phyloP scores from a whole-genome alignment of 2,797 vertebrate genomes.

The Neopelma chrysocephalum region DNA sequence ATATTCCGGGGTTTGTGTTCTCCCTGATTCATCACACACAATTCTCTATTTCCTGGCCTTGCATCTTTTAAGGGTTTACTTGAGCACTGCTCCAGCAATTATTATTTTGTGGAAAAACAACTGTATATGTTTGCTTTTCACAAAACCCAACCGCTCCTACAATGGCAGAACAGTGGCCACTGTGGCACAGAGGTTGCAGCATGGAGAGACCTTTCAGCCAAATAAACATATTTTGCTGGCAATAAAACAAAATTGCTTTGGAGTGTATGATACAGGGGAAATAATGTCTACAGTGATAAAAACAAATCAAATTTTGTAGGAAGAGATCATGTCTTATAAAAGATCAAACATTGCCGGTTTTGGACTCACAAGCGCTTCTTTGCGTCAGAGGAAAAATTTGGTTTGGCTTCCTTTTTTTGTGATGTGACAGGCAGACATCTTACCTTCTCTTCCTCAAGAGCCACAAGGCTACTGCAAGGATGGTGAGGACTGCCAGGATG shows the following conservation, averaged over 20 bases:
- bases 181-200: neutral
- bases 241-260: neutral
- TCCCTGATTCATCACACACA: neutral
- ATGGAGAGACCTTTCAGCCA: neutral
- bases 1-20: neutral
- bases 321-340: neutral
- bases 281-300: neutral
- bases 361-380: neutral
- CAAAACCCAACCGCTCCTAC: neutral
- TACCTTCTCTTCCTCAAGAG: constrained; percentile 84
- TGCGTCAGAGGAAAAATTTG: neutral
- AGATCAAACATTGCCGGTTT: neutral
- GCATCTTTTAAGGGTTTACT: neutral
- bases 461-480: constrained; percentile 76
- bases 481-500: constrained; percentile 75
- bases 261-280: neutral
- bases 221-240: neutral
- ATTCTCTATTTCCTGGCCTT: neutral
- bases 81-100: neutral
- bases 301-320: neutral
- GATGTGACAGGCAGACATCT: constrained; percentile 4
- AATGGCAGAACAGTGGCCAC: neutral
- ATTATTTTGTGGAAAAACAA: neutral
- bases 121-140: neutral
- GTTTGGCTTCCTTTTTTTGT: neutral